phyloP scores from a whole-genome alignment of 2,797 vertebrate genomes.

The Catharus ustulatus region DNA sequence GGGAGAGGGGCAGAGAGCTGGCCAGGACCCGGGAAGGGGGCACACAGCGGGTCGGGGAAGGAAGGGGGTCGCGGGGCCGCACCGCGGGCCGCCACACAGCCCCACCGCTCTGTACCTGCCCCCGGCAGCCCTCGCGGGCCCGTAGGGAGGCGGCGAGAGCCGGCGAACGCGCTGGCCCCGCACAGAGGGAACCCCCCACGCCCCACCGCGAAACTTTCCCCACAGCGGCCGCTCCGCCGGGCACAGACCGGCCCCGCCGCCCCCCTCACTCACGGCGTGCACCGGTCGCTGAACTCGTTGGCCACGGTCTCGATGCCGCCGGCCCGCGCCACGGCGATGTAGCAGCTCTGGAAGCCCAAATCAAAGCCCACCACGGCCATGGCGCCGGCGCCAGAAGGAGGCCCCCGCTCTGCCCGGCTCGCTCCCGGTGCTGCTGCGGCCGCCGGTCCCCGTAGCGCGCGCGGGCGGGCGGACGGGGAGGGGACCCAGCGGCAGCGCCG shows the following conservation, averaged over 20 bases:
- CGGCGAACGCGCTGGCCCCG: neutral
- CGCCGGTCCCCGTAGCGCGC: neutral
- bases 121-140: too few species aligned
- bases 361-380: slow-evolving; percentile 86
- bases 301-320: slow-evolving; percentile 84
- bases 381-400: neutral
- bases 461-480: neutral
- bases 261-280: slow-evolving; percentile 62
- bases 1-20: too few species aligned
- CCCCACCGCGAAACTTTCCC: neutral
- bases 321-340: slow-evolving; percentile 80
- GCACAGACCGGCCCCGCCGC: rapidly evolving
- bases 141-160: neutral
- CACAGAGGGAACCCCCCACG: too few species aligned
- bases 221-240: neutral
- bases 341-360: slow-evolving; percentile 82
- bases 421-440: neutral
- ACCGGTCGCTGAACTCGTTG: slow-evolving; percentile 84
- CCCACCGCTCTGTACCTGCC: rapidly evolving
- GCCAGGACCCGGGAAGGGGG: neutral
- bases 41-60: neutral
- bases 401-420: neutral
- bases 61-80: neutral
- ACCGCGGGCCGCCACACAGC: rapidly evolving
- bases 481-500: neutral